Base-by-base conservation (phyloP, 1,140 invertebrate genomes). In the Ceratosolen fusciceps region DNA sequence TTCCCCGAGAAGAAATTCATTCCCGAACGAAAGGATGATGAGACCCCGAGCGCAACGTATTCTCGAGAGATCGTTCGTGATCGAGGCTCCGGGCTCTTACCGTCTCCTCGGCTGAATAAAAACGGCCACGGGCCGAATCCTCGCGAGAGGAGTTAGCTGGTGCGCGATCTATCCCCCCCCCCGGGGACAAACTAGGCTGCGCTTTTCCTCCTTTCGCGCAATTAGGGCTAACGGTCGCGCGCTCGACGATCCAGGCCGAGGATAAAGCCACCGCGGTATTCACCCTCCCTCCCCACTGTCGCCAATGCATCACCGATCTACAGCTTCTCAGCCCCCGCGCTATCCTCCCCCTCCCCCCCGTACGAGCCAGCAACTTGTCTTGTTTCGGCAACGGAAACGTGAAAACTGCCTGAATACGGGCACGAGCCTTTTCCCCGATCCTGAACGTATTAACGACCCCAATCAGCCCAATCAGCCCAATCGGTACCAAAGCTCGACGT, bases 171-270 rank as follows among this genome's bases (percentile, higher is more conserved):
- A 19, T n/a, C 19, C 43, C 31, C 19, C 56, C 8, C 49, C 49
- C 12, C 49, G 21, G 49, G 49, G 49, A 5, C 3, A 3, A 65
- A 37, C 19, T 56, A 10, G n/a, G 60, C 9, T 37, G 19, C 3
- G 19, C 60, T 60, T 19, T 29, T 60, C 14, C 29, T 70, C 39
- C 81, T 60, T 24, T 77, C 37, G 82, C 54, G 83, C 83, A 85
- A 87, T 87, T 85, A 86, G 84, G 80, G 71, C 76, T 84, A 85
- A 87, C 85, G 86, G 83, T 84, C 81, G 34, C 21, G 34, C 21
- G 39, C 73, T 39, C 47, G 62, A 29, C 52, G 58, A 56, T 58
- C 31, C 24, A 39, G 31, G 49, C n/a, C 49, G 47, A 24, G 47
- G 14, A 19, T 31, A 68, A 58, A 49, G 12, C 73, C 75, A 68